Percentiles rank a stretch among this genome's conserved stretches.
Evolutionary conservation across 2,888 invertebrate species (phyloP).

Genomic region (Coleophora flavipennella): DNA sequence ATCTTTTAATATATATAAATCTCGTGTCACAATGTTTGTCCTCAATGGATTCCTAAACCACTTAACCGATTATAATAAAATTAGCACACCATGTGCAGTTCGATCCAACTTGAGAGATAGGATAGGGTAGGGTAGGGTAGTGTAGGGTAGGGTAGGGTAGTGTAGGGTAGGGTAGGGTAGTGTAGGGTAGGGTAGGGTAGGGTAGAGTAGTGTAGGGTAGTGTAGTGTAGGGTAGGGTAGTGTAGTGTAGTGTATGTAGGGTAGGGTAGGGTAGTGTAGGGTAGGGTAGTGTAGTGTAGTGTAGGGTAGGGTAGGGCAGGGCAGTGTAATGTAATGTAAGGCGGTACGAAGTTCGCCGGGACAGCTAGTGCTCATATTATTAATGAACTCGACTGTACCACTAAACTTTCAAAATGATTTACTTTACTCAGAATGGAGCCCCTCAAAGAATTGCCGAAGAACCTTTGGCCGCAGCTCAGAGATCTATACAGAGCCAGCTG

Average conservation of each 20-base stretch:
- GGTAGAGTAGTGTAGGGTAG: neutral
- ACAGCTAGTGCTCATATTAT: no score
- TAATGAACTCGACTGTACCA: no score
- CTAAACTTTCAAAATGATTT: neutral
- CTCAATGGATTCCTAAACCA: no score
- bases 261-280: no score
- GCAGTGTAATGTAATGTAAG: no score
- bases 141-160: neutral
- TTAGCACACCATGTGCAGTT: no score
- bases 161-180: neutral
- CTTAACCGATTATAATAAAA: no score
- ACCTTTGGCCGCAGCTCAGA: conserved; percentile 14
- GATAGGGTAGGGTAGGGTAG: neutral
- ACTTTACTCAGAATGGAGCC: conserved; percentile 13
- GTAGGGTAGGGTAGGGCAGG: neutral
- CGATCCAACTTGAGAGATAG: no score
- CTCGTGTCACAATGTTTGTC: no score
- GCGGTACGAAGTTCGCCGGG: no score
- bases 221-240: neutral
- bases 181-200: neutral
- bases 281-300: neutral
- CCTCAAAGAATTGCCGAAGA: conserved; percentile 13
- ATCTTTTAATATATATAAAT: neutral
- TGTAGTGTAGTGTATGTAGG: no score
- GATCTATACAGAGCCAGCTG: conserved; percentile 14